Conservation (phyloP, 2,797 vertebrate genomes). For the Heteromormyrus szaboi region DNA sequence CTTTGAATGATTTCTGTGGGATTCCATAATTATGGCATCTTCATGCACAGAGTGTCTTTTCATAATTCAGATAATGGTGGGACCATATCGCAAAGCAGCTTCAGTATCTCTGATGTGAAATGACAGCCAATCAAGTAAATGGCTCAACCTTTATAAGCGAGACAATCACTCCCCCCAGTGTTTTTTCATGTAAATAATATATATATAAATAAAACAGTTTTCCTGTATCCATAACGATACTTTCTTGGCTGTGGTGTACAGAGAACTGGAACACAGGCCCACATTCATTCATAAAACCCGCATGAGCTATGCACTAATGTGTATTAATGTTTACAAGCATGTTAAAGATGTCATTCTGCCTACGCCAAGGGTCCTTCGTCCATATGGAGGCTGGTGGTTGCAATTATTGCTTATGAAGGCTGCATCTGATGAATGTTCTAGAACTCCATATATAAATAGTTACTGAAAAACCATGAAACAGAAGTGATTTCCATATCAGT, state of each 20-base stretch:
- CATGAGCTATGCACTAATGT: not conserved
- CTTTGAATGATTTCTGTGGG: not conserved
- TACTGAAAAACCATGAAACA: not conserved
- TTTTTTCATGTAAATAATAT: not conserved
- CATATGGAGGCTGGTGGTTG: not conserved
- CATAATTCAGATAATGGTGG: slow-evolving; percentile 2
- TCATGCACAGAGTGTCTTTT: not conserved
- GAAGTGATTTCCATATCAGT: not conserved
- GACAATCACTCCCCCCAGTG: not conserved
- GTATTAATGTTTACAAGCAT: not conserved
- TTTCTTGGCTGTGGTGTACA: not conserved
- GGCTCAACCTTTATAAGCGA: slow-evolving; percentile 8
- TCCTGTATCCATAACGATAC: not conserved
- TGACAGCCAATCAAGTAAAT: slow-evolving; percentile 1
- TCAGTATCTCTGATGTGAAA: slow-evolving; percentile 1
- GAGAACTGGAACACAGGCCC: not conserved
- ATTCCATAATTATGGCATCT: not conserved
- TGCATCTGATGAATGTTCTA: not conserved
- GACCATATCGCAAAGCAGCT: not conserved
- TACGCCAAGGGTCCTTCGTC: not conserved
- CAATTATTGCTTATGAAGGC: not conserved
- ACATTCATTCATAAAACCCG: not conserved
- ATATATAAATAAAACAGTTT: not conserved
- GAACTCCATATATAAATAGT: not conserved
- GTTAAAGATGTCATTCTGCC: not conserved